Evolutionary conservation across 1,140 invertebrate genomes (phyloP), one percentile per base, ranked within the genome.

Genomic region (Bombyx mandarina): DNA sequence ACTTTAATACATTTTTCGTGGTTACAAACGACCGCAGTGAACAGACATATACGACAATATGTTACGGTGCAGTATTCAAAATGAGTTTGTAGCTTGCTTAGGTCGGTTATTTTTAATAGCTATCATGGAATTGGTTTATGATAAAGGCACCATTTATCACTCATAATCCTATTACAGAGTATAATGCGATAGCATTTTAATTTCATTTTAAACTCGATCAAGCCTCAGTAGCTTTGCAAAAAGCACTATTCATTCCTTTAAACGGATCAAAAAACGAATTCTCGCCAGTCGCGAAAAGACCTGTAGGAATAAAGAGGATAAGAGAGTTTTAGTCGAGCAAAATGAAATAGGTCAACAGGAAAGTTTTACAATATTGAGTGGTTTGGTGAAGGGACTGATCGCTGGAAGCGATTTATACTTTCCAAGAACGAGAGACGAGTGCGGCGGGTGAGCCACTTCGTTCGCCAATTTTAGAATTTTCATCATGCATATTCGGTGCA

Each of bases 391-490:
- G 57, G 54, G 43, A 54, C 45, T 57, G 56, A 61, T 63, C 47
- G 52, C 61, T 67, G 60, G 56, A 65, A 65, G 56, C 60, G 60
- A 69, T 67, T 72, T 69, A 62, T 63, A 62, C 45, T 63, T 67
- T 67, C 61, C 56, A 54, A 63, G 66, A 68, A 60, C 42, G 60
- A 48, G 48, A 57, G 57, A 49, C 26, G 50, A 7, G 50, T 51
- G 50, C 62, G 66, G 65, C 42, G 61, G 51, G 49, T 56, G 59
- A 68, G 63, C 61, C 50, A 63, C 58, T 64, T 54, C 53, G 53
- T 8, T 62, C 55, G 59, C 63, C 58, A 60, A 69, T 69, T 69
- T 62, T 60, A 60, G 43, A 51, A 35, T 51, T 51, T 35, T 35
- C 26, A 35, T 35, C 26, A 35, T 35, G 26, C 26, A 35, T 35